Base-by-base conservation (phyloP, 2,888 invertebrate species). In the Caenorhabditis becei region DNA sequence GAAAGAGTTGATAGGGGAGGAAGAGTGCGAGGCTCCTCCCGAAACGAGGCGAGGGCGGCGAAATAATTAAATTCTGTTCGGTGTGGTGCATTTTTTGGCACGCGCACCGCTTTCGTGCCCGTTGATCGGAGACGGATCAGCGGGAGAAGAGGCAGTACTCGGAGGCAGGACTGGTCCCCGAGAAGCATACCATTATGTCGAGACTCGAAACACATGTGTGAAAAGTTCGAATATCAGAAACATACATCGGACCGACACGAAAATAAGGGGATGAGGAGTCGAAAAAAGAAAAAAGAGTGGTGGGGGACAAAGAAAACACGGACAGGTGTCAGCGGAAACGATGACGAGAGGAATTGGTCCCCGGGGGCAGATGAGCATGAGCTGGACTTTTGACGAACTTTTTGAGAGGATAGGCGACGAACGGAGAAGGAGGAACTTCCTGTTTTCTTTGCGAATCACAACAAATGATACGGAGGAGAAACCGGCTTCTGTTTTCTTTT, bases 41-140 rank as follows among this genome's bases (percentile, higher is more conserved):
- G 62, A 67, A 62, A 62, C 63, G 70, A 63, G 54, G 35, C 70
- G 56, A 70, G 77, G 70, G 62, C 63, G 63, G 58, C 65, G 63
- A 77, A 77, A 77, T 77, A 77, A 77, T 77, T 77, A 70, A 77
- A 77, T 77, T 77, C 63, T 70, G 75, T 70, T 69, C 70, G 77
- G 69, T 70, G 63, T 63, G 69, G 63, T 70, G 70, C 69, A 59
- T 77, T 77, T 66, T 77, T 77, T 67, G 49, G 75, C 58, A 35
- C 61, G 35, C 37, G 58, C 37, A 35, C 65, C 66, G 49, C 72
- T 58, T 65, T 66, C 41, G n/a, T 51, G 54, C 18, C 14, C n/a
- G 23, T 32, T 41, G 53, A 53, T 47, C 49, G 61, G 59, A 18
- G 20, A 20, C 62, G 24, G 37, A 58, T 47, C n/a, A 51, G 35